phyloP scores from a whole-genome alignment of 2,888 invertebrate species.

The Acronicta leporina region DNA sequence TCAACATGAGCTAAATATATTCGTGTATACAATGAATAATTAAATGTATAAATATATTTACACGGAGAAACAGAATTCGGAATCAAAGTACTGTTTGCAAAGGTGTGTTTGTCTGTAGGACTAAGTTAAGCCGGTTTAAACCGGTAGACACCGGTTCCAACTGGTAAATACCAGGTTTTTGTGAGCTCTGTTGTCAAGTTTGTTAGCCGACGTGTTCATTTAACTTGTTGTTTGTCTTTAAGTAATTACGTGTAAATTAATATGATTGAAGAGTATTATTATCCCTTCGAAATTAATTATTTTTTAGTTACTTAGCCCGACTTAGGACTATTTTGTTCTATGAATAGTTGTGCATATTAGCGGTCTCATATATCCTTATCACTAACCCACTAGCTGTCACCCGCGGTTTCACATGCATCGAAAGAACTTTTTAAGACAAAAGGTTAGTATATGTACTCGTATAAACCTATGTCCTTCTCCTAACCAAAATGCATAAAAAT shows the following conservation, averaged over 20 bases:
- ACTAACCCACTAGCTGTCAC: too few species aligned
- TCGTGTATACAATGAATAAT: conserved; percentile 35
- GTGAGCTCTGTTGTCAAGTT: conserved; percentile 18
- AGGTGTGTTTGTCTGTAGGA: conserved; percentile 30
- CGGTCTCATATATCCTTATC: too few species aligned
- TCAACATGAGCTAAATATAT: conserved; percentile 17
- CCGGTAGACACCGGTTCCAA: conserved; percentile 32
- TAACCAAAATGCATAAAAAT: too few species aligned
- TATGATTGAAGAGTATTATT: background rate
- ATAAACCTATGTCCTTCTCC: too few species aligned
- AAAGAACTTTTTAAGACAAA: too few species aligned
- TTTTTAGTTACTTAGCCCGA: too few species aligned
- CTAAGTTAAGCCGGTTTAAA: conserved; percentile 25
- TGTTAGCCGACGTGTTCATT: conserved; percentile 28
- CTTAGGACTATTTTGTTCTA: too few species aligned
- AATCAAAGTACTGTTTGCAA: conserved; percentile 24
- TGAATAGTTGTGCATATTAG: too few species aligned
- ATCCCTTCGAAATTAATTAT: background rate
- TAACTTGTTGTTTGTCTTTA: conserved; percentile 14
- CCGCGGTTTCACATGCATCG: too few species aligned
- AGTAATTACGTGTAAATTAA: conserved; percentile 3
- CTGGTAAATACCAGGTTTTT: conserved; percentile 37
- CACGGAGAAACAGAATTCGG: conserved; percentile 34
- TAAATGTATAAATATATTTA: conserved; percentile 28
- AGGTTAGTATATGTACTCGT: too few species aligned